A percentile compares a stretch with the other conserved stretches of the same genome.
Evolutionary conservation across 2,888 invertebrate species (phyloP).

Genomic region (Drosophila histrio): DNA sequence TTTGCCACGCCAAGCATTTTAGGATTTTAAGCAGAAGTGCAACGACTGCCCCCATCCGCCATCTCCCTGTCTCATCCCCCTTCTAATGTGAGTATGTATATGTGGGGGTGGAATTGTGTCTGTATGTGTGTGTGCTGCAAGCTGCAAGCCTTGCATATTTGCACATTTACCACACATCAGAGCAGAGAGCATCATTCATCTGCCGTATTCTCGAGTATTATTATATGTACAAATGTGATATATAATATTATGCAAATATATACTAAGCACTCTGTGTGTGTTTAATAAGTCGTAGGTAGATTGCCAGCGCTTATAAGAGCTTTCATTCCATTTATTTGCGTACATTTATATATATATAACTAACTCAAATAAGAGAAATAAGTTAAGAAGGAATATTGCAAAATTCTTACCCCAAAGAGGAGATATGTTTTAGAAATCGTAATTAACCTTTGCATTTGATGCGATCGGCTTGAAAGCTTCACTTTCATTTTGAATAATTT

Average conservation of each 20-base stretch:
- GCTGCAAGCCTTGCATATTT: slow-evolving; percentile 57
- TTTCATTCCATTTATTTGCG: too few relatives aligned
- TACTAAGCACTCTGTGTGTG: background rate
- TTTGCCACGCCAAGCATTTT: slow-evolving; percentile 70
- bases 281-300: background rate
- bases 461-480: too few relatives aligned
- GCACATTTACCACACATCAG: slow-evolving; percentile 22
- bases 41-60: background rate
- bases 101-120: slow-evolving; percentile 2
- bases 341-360: too few relatives aligned
- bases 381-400: too few relatives aligned
- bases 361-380: too few relatives aligned
- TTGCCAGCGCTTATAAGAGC: background rate
- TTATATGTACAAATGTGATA: background rate
- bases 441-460: too few relatives aligned
- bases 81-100: background rate
- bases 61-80: background rate
- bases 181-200: slow-evolving; percentile 16
- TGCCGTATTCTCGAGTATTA: background rate
- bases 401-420: too few relatives aligned
- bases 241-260: background rate
- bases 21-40: slow-evolving; percentile 48
- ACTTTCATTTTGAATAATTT: too few relatives aligned
- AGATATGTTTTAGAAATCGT: too few relatives aligned
- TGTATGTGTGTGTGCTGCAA: background rate